A percentile compares a stretch with the other conserved stretches of the same genome.
Conservation (phyloP, 2,113 vertebrate species). For the Crotalus viridis region DNA sequence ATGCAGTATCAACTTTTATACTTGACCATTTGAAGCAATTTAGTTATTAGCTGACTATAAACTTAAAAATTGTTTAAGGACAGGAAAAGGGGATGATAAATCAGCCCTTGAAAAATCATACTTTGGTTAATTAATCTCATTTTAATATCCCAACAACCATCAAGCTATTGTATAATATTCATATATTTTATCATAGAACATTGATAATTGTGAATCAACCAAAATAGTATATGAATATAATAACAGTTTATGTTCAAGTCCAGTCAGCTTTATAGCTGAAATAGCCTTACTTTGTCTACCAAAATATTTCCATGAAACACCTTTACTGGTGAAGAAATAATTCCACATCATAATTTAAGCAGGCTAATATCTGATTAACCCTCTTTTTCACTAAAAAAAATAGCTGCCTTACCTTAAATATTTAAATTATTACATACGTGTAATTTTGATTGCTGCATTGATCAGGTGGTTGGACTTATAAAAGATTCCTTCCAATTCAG, state of each 20-base stretch:
- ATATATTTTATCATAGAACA: neutral
- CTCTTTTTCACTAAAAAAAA: neutral
- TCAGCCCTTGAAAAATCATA: neutral
- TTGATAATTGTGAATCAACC: neutral
- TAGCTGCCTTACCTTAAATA: neutral
- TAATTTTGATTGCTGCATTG: neutral
- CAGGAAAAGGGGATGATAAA: neutral
- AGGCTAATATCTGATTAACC: neutral
- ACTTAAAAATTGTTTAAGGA: neutral
- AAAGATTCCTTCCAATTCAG: neutral
- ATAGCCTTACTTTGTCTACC: neutral
- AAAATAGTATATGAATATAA: neutral
- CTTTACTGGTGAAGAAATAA: neutral
- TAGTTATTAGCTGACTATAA: neutral
- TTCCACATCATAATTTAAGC: neutral
- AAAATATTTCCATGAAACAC: neutral
- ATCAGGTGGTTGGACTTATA: neutral
- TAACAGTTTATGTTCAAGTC: neutral
- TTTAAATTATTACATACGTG: neutral
- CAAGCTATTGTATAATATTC: neutral
- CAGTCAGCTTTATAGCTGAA: neutral
- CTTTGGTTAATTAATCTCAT: neutral
- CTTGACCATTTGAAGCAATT: neutral
- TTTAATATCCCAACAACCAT: neutral
- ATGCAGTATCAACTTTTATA: neutral